phyloP scores from a whole-genome alignment of 1,140 invertebrate genomes.

The Danaus melanippus region DNA sequence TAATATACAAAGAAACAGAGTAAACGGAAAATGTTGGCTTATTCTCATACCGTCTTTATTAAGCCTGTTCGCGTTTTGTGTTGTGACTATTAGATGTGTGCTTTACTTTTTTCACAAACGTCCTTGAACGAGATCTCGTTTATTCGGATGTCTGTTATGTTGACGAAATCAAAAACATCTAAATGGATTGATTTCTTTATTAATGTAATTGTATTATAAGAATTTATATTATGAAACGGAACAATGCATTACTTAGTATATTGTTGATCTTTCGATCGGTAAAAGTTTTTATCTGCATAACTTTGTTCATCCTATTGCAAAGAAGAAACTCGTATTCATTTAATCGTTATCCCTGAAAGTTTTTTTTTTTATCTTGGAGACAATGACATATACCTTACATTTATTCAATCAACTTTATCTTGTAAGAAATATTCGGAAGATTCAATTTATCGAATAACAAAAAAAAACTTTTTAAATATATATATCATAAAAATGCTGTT shows the following conservation, averaged over 20 bases:
- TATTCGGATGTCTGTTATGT: too few relatives aligned
- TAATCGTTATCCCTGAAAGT: constrained; percentile 34
- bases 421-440: too few relatives aligned
- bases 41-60: not conserved
- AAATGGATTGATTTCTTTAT: too few relatives aligned
- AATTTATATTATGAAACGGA: constrained; percentile 9
- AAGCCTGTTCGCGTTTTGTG: too few relatives aligned
- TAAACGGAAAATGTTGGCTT: constrained; percentile 7
- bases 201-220: not conserved
- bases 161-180: too few relatives aligned
- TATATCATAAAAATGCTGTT: too few relatives aligned
- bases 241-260: constrained; percentile 13
- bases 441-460: too few relatives aligned
- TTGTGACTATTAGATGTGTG: too few relatives aligned
- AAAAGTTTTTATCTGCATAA: constrained; percentile 33
- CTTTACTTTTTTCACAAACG: too few relatives aligned
- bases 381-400: constrained; percentile 13
- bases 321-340: constrained; percentile 33
- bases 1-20: constrained; percentile 15
- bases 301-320: constrained; percentile 26
- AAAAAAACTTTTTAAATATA: too few relatives aligned
- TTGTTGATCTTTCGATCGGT: constrained; percentile 18
- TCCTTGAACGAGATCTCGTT: too few relatives aligned
- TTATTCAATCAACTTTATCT: too few relatives aligned
- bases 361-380: constrained; percentile 25